Conservation (phyloP, 2,888 invertebrate species). For the Cerastis leucographa region DNA sequence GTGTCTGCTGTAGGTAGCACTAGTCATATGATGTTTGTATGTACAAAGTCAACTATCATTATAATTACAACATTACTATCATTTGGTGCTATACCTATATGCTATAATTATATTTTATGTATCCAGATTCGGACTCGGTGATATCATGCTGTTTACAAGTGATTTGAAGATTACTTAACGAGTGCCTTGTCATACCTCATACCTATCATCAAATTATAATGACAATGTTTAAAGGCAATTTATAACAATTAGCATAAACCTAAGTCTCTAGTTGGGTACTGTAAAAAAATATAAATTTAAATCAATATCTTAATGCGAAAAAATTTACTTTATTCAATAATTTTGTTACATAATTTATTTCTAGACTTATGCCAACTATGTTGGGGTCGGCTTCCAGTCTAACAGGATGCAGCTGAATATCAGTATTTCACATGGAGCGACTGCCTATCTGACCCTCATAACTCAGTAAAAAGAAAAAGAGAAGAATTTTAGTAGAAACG, state of each 20-base stretch:
- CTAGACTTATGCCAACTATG: background rate
- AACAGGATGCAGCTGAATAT: background rate
- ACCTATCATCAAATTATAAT: slow-evolving; percentile 8
- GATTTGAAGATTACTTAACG: slow-evolving; percentile 10
- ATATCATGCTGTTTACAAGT: slow-evolving; percentile 8
- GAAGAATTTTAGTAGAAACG: background rate
- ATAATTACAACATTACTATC: background rate
- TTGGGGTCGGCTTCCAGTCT: background rate
- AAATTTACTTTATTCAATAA: background rate
- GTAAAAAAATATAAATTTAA: background rate
- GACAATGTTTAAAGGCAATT: background rate
- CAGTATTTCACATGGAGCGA: background rate
- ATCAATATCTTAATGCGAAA: background rate
- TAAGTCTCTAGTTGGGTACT: background rate
- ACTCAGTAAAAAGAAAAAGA: background rate
- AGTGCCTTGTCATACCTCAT: slow-evolving; percentile 16
- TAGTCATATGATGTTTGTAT: background rate
- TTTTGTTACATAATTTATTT: background rate
- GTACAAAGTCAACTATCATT: background rate
- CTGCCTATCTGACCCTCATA: background rate
- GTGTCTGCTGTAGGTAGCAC: background rate
- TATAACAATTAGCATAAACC: background rate
- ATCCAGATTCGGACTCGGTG: slow-evolving; percentile 5
- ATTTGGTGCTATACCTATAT: background rate
- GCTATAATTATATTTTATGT: background rate